These are phyloP conservation scores for Lasioglossum baleicum DNA, from an alignment of 1,140 invertebrate genomes.

Conservation along the genomic window DNA sequence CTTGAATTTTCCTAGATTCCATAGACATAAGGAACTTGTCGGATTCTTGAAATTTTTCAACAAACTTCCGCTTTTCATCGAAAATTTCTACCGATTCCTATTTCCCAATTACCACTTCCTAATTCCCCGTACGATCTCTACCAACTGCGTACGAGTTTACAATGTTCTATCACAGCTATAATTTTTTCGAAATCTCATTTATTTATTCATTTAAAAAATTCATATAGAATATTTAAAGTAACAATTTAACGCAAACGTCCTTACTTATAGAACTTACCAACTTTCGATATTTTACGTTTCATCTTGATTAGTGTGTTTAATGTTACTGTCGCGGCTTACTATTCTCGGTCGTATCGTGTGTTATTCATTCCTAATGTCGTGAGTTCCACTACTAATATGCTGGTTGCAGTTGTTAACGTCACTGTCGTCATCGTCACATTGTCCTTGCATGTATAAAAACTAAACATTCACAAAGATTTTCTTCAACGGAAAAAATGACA, in stretches of 20 bases:
- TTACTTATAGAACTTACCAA: slow-evolving; percentile 1
- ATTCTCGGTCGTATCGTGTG: not conserved
- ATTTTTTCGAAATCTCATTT: not conserved
- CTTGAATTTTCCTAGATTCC: slow-evolving; percentile 13
- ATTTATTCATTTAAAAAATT: slow-evolving; percentile 19
- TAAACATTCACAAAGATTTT: not conserved
- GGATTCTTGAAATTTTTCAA: not conserved
- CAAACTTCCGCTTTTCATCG: too few species aligned
- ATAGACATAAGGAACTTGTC: not conserved
- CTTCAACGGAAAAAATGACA: not conserved
- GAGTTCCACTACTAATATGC: not conserved
- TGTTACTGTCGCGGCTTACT: not conserved
- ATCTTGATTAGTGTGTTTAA: not conserved
- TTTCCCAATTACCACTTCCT: not conserved
- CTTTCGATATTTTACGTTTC: not conserved
- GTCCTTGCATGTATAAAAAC: not conserved
- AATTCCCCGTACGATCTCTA: too few species aligned
- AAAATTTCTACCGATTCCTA: too few species aligned
- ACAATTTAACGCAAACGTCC: slow-evolving; percentile 17
- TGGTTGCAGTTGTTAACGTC: not conserved
- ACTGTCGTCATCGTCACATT: not conserved
- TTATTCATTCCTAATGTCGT: too few species aligned
- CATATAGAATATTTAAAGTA: slow-evolving; percentile 8
- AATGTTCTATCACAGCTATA: too few species aligned
- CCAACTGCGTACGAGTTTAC: too few species aligned